Conservation (phyloP, 2,888 invertebrate species). For the Nemapogon koenigi region DNA sequence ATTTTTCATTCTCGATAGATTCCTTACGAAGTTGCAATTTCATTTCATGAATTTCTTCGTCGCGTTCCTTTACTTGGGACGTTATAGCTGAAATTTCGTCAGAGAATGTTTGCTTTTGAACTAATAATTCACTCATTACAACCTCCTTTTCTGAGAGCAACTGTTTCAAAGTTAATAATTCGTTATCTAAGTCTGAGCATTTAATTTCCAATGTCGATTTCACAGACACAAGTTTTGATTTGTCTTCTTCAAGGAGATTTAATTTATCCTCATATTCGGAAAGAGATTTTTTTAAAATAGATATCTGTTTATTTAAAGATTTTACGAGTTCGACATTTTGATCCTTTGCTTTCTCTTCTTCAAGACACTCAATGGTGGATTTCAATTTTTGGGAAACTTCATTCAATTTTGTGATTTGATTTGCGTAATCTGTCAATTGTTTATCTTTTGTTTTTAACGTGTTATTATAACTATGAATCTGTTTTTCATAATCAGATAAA, state of each 20-base stretch:
- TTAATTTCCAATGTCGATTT: slow-evolving; percentile 38
- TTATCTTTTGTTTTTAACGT: slow-evolving; percentile 52
- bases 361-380: slow-evolving; percentile 52
- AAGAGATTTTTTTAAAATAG: slow-evolving; percentile 43
- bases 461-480: slow-evolving; percentile 46
- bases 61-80: slow-evolving; percentile 55
- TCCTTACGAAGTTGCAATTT: slow-evolving; percentile 63
- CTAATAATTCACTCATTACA: slow-evolving; percentile 49
- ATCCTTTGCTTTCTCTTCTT: slow-evolving; percentile 55
- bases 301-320: slow-evolving; percentile 61
- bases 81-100: slow-evolving; percentile 49
- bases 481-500: slow-evolving; percentile 54
- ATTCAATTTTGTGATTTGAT: slow-evolving; percentile 62
- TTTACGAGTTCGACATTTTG: slow-evolving; percentile 57
- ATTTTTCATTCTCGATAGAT: slow-evolving; percentile 68
- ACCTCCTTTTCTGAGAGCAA: slow-evolving; percentile 44
- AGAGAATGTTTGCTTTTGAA: slow-evolving; percentile 50
- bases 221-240: slow-evolving; percentile 34
- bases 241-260: slow-evolving; percentile 49
- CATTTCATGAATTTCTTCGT: slow-evolving; percentile 62
- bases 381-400: slow-evolving; percentile 53
- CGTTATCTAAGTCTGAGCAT: slow-evolving; percentile 32
- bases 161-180: slow-evolving; percentile 47
- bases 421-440: slow-evolving; percentile 52
- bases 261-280: slow-evolving; percentile 44